A percentile compares a stretch with the other conserved stretches of the same genome.
phyloP scores from a whole-genome alignment of 2,888 invertebrate genomes.

The Troilus luridus region DNA sequence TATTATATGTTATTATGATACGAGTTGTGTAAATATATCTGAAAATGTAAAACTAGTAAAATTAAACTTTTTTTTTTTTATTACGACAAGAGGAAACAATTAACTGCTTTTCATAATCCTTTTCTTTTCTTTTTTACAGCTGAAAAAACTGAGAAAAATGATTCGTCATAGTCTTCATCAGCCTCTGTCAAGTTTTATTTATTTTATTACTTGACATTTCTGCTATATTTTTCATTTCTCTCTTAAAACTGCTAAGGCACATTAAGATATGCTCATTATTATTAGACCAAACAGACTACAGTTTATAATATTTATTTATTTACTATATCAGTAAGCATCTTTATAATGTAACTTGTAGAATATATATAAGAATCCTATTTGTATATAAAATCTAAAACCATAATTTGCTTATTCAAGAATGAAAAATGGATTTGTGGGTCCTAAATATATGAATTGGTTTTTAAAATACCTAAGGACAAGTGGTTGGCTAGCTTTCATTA shows the following conservation, averaged over 20 bases:
- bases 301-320: slow-evolving; percentile 57
- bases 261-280: slow-evolving; percentile 54
- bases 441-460: slow-evolving; percentile 20
- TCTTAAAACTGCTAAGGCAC: not conserved
- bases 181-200: not conserved
- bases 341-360: slow-evolving; percentile 32
- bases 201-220: slow-evolving; percentile 12
- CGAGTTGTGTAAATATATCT: not conserved
- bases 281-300: slow-evolving; percentile 57
- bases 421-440: slow-evolving; percentile 51
- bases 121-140: slow-evolving; percentile 16
- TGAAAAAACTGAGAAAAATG: slow-evolving; percentile 35
- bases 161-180: slow-evolving; percentile 35
- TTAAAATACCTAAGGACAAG: not conserved
- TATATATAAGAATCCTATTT: slow-evolving; percentile 35
- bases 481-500: slow-evolving; percentile 14
- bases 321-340: slow-evolving; percentile 50
- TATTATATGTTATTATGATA: not conserved
- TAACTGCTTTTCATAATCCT: not conserved
- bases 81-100: not conserved
- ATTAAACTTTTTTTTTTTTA: not conserved
- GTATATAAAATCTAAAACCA: slow-evolving; percentile 40
- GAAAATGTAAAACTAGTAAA: not conserved
- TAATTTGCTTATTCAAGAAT: not conserved
- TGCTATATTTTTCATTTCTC: slow-evolving; percentile 13